These are phyloP conservation scores for Cynoglossus semilaevis DNA, from an alignment of 2,113 vertebrate genomes.

Conservation along the genomic window DNA sequence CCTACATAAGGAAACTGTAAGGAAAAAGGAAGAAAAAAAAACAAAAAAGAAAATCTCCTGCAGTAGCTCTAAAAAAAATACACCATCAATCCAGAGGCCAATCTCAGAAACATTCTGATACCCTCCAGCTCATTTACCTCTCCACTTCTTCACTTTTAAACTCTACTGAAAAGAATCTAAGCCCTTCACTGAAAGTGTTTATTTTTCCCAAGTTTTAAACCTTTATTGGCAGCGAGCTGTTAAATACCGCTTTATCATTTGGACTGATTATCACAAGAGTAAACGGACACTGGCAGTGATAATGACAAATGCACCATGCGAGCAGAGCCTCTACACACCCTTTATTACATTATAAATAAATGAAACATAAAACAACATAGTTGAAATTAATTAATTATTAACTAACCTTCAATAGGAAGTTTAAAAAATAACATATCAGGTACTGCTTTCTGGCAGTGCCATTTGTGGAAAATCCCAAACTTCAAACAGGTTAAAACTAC, in stretches of 20 bases:
- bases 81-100: constrained; percentile 59
- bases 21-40: constrained; percentile 28
- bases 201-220: too few species aligned
- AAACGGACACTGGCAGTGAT: not conserved
- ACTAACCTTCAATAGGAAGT: not conserved
- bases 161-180: constrained; percentile 18
- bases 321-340: constrained; percentile 2
- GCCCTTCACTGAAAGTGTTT: constrained; percentile 40
- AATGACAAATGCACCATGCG: constrained; percentile 3
- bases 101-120: constrained; percentile 44
- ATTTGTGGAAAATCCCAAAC: constrained; percentile 21
- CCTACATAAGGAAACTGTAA: too few species aligned
- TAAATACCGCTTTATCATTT: constrained; percentile 16
- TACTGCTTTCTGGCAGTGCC: constrained; percentile 22
- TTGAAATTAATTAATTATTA: constrained; percentile 27
- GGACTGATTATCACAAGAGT: constrained; percentile 4
- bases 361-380: too few species aligned
- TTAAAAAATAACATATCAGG: not conserved
- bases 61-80: constrained; percentile 47
- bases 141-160: constrained; percentile 49
- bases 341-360: too few species aligned
- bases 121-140: constrained; percentile 67
- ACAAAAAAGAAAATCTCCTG: constrained; percentile 30
- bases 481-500: constrained; percentile 39
- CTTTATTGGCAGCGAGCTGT: constrained; percentile 30